phyloP scores from a whole-genome alignment of 2,113 vertebrate species.

The Crotalus viridis region DNA sequence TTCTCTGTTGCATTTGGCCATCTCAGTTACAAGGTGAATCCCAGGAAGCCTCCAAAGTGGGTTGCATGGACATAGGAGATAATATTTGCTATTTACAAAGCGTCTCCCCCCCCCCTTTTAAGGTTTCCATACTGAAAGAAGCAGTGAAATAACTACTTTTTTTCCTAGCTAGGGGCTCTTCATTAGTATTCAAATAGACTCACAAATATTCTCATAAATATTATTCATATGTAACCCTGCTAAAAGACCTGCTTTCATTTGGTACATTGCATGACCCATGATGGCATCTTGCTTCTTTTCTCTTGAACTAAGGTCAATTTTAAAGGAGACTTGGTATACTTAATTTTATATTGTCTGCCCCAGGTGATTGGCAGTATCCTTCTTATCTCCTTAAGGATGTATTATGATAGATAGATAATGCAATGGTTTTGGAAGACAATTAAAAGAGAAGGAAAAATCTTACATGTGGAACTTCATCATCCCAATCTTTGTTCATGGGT shows the following conservation, averaged over 20 bases:
- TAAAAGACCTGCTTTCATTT: constrained; percentile 42
- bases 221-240: constrained; percentile 44
- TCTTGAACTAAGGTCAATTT: not conserved
- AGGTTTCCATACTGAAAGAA: constrained; percentile 11
- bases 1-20: not conserved
- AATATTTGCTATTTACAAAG: not conserved
- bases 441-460: not conserved
- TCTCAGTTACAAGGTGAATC: not conserved
- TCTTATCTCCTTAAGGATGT: not conserved
- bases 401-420: not conserved
- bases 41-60: not conserved
- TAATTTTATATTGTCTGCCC: not conserved
- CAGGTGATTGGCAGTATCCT: not conserved
- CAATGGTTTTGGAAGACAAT: not conserved
- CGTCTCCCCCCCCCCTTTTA: not conserved
- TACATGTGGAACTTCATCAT: not conserved
- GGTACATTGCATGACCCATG: constrained; percentile 24
- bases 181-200: constrained; percentile 43
- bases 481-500: not conserved
- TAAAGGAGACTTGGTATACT: not conserved
- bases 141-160: constrained; percentile 8
- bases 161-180: constrained; percentile 28
- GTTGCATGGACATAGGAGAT: not conserved
- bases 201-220: constrained; percentile 45
- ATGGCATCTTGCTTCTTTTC: not conserved